Evolutionary conservation across 1,140 invertebrate genomes (phyloP).

Genomic region (Magallana gigas): DNA sequence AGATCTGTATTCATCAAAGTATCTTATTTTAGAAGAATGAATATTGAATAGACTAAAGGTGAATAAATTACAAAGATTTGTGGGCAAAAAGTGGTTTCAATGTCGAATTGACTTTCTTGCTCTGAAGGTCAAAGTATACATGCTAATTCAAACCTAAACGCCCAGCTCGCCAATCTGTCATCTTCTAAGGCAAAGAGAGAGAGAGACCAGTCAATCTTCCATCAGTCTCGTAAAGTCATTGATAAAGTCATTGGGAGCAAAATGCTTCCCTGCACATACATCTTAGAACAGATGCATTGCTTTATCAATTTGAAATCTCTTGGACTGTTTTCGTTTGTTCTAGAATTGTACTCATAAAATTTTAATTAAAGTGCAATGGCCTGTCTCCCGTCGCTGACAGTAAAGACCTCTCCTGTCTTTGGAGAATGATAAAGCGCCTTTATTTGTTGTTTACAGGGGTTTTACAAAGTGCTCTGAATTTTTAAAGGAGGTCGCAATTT

Average conservation of each 20-base stretch:
- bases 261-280: background rate
- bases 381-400: background rate
- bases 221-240: background rate
- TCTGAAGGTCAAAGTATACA: constrained; percentile 6
- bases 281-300: background rate
- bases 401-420: background rate
- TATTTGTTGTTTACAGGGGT: background rate
- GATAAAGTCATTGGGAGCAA: too few relatives aligned
- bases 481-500: background rate
- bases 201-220: background rate
- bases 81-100: background rate
- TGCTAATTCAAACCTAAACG: constrained; percentile 3
- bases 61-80: background rate
- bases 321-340: constrained; percentile 1
- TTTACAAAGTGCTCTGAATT: background rate
- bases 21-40: constrained; percentile 19
- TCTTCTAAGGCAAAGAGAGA: background rate
- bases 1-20: too few relatives aligned
- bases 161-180: background rate
- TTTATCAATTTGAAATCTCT: constrained; percentile 3
- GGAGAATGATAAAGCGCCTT: background rate
- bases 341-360: constrained; percentile 21
- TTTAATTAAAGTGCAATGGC: constrained; percentile 26
- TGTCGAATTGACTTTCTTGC: background rate
- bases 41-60: background rate